Evolutionary conservation across 2,113 vertebrate species (phyloP), one percentile per base, ranked within the genome.

Genomic region (Amblyornis subalaris): DNA sequence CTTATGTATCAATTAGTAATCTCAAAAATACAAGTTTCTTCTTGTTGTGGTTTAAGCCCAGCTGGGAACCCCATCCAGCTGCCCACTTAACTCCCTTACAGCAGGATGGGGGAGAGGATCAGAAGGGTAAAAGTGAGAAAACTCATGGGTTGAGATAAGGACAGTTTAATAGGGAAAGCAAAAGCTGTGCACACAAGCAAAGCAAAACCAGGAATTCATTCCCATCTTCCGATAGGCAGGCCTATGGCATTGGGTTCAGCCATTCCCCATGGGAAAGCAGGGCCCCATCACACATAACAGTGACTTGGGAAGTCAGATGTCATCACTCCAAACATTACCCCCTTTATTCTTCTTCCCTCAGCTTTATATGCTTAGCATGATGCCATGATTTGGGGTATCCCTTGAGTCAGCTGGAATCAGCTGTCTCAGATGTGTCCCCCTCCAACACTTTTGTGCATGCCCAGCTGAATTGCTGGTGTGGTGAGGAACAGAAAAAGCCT

Each of bases 391-490:
- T n/a, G 24, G 21, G 10, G 17, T 60, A n/a, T n/a, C 13, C 36
- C n/a, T n/a, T 80, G 26, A 7, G 38, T 88, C 45, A n/a, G 2
- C 0, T 47, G 69, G 28, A 74, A 22, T 38, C 26, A 38, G 24
- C n/a, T 60, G 7, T 66, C 38, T 67, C n/a, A 51, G 69, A 28
- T 58, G 7, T n/a, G 33, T 51, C 12, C 16, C 23, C 16, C 21
- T 66, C 8, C 51, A 73, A 18, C 6, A n/a, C 24, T 26, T 35
- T 22, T 29, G 19, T 73, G 33, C 17, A 25, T 10, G 31, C 35
- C 42, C 42, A 36, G 42, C 35, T 0, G 0, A 35, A 14, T 36
- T 0, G 0, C 45, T 74, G 16, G 4, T 12, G 14, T n/a, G 9
- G 11, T 26, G 21, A 69, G 29, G 24, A 53, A 20, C 21, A 89